phyloP scores from a whole-genome alignment of 2,888 invertebrate genomes.

The Andrena chrysosceles region DNA sequence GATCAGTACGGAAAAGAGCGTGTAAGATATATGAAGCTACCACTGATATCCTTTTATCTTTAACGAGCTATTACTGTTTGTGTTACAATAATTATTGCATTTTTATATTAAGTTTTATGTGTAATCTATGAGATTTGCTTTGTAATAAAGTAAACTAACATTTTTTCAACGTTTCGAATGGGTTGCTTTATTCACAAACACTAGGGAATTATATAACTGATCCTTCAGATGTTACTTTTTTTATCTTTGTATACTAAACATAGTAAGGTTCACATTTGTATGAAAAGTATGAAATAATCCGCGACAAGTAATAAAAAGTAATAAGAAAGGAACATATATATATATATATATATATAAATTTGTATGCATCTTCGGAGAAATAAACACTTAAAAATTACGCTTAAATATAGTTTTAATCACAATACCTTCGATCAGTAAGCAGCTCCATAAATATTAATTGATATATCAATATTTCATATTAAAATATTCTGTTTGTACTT shows the following conservation, averaged over 20 bases:
- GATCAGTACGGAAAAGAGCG: slow-evolving; percentile 52
- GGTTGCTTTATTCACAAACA: slow-evolving; percentile 17
- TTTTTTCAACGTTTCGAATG: slow-evolving; percentile 16
- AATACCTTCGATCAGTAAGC: slow-evolving; percentile 14
- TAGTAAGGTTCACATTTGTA: slow-evolving; percentile 68
- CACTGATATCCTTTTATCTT: slow-evolving; percentile 25
- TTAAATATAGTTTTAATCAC: slow-evolving; percentile 19
- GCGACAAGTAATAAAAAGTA: slow-evolving; percentile 60
- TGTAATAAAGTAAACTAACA: slow-evolving; percentile 43
- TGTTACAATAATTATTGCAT: slow-evolving; percentile 27
- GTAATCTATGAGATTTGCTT: slow-evolving; percentile 30
- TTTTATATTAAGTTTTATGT: slow-evolving; percentile 40
- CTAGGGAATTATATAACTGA: slow-evolving; percentile 58
- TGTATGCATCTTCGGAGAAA: slow-evolving; percentile 53
- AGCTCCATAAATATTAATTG: slow-evolving; percentile 21
- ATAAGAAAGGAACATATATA: slow-evolving; percentile 55
- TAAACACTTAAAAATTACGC: slow-evolving; percentile 40
- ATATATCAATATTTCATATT: slow-evolving; percentile 18
- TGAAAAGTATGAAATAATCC: slow-evolving; percentile 53
- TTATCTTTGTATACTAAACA: slow-evolving; percentile 64
- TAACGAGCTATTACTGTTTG: slow-evolving; percentile 34
- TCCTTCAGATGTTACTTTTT: slow-evolving; percentile 65
- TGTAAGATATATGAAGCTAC: slow-evolving; percentile 36
- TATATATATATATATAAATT: slow-evolving; percentile 18
- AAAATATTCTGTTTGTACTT: slow-evolving; percentile 26